These are phyloP conservation scores for Drosophila truncata DNA, from an alignment of 1,140 invertebrate genomes.

Conservation along the genomic window DNA sequence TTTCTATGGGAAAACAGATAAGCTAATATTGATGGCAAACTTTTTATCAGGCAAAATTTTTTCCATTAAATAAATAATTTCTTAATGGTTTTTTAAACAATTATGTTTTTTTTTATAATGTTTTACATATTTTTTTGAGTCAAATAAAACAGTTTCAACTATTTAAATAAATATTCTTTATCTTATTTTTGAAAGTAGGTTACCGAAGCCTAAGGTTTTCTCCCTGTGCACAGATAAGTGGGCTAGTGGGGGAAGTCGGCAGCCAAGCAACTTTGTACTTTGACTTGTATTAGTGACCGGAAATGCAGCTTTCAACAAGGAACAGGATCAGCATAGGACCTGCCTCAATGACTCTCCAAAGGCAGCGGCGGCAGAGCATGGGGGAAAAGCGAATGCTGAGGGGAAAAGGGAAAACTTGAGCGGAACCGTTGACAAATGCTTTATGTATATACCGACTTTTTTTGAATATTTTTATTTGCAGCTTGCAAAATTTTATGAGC, in stretches of 20 bases:
- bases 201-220: neutral
- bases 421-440: slow-evolving; percentile 71
- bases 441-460: slow-evolving; percentile 59
- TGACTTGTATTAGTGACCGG: slow-evolving; percentile 83
- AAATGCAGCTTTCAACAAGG: slow-evolving; percentile 72
- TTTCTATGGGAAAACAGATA: neutral
- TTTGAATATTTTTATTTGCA: slow-evolving; percentile 73
- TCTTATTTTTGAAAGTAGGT: too few species aligned
- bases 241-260: slow-evolving; percentile 46
- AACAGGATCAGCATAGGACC: slow-evolving; percentile 58
- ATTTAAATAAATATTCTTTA: too few species aligned
- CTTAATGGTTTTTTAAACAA: too few species aligned
- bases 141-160: too few species aligned
- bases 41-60: too few species aligned
- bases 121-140: too few species aligned
- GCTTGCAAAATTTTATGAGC: slow-evolving; percentile 60
- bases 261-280: slow-evolving; percentile 76
- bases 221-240: slow-evolving; percentile 15
- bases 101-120: too few species aligned
- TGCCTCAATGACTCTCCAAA: slow-evolving; percentile 76
- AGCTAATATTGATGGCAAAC: neutral
- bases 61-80: too few species aligned
- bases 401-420: slow-evolving; percentile 1
- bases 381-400: neutral
- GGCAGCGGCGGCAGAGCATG: slow-evolving; percentile 21